Base-by-base conservation (phyloP, 2,113 vertebrate species). In the Myocastor coypus region DNA sequence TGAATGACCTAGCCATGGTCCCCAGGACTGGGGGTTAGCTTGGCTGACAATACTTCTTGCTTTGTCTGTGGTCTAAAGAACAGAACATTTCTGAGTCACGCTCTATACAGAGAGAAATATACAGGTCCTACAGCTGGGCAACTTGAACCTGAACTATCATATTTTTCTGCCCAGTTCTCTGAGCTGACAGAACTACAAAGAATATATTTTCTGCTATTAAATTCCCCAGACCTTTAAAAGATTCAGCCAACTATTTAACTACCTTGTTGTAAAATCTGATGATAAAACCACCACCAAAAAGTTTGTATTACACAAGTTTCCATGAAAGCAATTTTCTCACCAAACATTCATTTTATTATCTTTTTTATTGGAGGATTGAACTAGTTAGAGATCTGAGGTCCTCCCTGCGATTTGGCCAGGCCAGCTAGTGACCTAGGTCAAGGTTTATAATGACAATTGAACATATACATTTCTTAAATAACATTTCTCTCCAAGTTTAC, bases 221-320 rank as follows among this genome's bases (percentile, higher is more conserved):
- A 98, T 96, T 94, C 89, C 92, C 96, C 83, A 97, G 97, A 97
- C 97, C 97, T 0, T 98, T 98, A 97, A 98, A 94, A 98, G 97
- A 96, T 97, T 78, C 96, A 97, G 92, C 94, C 96, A 96, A 92
- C 96, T 73, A 77, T 97, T 97, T 93, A 97, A 95, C 94, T 97
- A 92, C 92, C 59, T 84, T 81, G 97, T 92, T 89, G 64, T 98
- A 98, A 98, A 98, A 96, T 91, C 96, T 96, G 93, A 96, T 68
- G 94, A 98, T 73, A 97, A 98, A 90, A 97, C 97, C 96, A 98
- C 97, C 98, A 98, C 97, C 96, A 98, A 98, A 98, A 98, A 97
- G 94, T 97, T 98, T 98, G 97, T 97, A 97, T 98, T 98, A 98
- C 97, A 96, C 97, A 96, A 92, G 95, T 96, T 95, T 98, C 97